Evolutionary conservation across 2,888 invertebrate species (phyloP).

Genomic region (Ichneumon xanthorius): DNA sequence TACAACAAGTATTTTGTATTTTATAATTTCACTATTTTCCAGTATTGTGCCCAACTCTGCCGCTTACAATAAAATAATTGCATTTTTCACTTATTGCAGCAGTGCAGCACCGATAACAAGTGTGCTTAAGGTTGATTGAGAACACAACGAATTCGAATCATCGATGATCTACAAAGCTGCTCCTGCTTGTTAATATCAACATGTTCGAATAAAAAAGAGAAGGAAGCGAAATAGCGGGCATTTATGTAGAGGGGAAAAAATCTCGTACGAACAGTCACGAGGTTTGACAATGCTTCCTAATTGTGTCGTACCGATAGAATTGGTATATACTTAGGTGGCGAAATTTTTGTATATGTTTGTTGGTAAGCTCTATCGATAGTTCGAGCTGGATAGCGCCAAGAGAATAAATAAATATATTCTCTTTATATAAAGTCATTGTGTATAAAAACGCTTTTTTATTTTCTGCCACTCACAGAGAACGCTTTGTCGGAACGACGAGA

Average conservation of each 20-base stretch:
- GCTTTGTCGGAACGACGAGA: not conserved
- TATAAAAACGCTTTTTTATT: slow-evolving; percentile 19
- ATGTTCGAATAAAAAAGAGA: not conserved
- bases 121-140: no score
- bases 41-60: no score
- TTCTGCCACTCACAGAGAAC: not conserved
- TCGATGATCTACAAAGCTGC: no score
- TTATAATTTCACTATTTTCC: no score
- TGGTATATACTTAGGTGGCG: no score
- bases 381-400: slow-evolving; percentile 28
- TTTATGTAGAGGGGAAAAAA: slow-evolving; percentile 18
- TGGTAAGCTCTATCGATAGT: slow-evolving; percentile 40
- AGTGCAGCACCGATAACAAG: no score
- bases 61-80: no score
- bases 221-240: not conserved
- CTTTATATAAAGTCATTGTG: slow-evolving; percentile 24
- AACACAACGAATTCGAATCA: no score
- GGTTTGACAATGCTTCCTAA: slow-evolving; percentile 39
- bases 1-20: no score
- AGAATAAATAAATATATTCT: slow-evolving; percentile 47
- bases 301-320: slow-evolving; percentile 44
- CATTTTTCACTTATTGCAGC: no score
- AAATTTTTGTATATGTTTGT: slow-evolving; percentile 62
- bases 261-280: slow-evolving; percentile 1
- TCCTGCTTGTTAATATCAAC: no score